These are phyloP conservation scores for Syngnathus acus DNA, from an alignment of 2,797 vertebrate species.

Conservation along the genomic window DNA sequence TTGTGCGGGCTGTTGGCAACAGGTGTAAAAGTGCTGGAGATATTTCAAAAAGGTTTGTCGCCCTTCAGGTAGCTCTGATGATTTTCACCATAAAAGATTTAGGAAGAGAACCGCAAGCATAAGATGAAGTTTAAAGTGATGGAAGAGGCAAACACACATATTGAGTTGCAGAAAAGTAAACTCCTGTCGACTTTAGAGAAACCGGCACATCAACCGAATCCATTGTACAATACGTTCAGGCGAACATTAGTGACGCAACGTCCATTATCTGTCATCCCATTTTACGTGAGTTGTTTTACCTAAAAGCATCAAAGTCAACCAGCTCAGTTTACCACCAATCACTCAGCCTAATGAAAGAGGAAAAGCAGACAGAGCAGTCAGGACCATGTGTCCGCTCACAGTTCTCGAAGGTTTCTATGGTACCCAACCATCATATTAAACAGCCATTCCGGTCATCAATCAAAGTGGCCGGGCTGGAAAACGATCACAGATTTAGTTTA, in stretches of 20 bases:
- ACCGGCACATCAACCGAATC: too few relatives aligned
- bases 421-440: slow-evolving; percentile 46
- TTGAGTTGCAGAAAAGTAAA: too few relatives aligned
- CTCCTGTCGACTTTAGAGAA: too few relatives aligned
- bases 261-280: slow-evolving; percentile 16
- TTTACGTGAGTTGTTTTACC: slow-evolving; percentile 24
- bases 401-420: slow-evolving; percentile 27
- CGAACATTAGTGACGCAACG: not conserved
- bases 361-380: slow-evolving; percentile 24
- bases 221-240: too few relatives aligned
- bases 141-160: too few relatives aligned
- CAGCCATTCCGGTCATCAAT: slow-evolving; percentile 54
- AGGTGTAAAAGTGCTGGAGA: too few relatives aligned
- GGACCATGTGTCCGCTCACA: slow-evolving; percentile 13
- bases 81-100: too few relatives aligned
- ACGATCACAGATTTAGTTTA: slow-evolving; percentile 56
- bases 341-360: slow-evolving; percentile 36
- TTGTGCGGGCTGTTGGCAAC: too few relatives aligned
- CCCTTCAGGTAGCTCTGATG: too few relatives aligned
- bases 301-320: slow-evolving; percentile 21
- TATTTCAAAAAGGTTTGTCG: too few relatives aligned
- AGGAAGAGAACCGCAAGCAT: too few relatives aligned
- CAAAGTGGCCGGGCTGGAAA: slow-evolving; percentile 46
- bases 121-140: too few relatives aligned
- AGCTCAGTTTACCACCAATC: slow-evolving; percentile 21